A percentile compares a stretch with the other conserved stretches of the same genome.
These are phyloP conservation scores for Lamprotornis superbus DNA, from an alignment of 2,113 vertebrate species.

Conservation along the genomic window DNA sequence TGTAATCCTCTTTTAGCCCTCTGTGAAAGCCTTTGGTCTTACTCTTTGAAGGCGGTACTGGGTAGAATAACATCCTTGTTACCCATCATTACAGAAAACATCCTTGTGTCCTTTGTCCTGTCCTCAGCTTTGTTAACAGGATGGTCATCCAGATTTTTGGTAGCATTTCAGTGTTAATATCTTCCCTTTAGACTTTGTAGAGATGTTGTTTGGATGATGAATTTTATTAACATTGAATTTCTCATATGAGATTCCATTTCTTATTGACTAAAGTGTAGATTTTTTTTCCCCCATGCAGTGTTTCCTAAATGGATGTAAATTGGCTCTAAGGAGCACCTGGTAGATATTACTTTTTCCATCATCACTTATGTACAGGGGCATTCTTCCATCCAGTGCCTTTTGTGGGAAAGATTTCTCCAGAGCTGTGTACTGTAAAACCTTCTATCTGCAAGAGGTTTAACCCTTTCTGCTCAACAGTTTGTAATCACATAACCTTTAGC, in stretches of 20 bases:
- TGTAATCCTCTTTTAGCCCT: neutral
- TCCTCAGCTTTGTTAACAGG: neutral
- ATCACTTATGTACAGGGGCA: neutral
- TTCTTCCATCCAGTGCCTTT: neutral
- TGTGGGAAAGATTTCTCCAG: neutral
- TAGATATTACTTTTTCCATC: neutral
- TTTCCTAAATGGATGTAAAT: neutral
- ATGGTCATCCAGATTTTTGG: neutral
- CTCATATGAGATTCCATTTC: neutral
- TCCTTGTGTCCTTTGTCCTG: neutral
- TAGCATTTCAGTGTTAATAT: neutral
- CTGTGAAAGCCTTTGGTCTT: neutral
- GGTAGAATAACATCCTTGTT: neutral
- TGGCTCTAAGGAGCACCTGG: neutral
- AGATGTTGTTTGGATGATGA: neutral
- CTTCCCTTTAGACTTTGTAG: neutral
- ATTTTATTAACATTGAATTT: neutral
- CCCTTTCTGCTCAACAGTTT: neutral
- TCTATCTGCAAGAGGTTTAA: constrained; percentile 31
- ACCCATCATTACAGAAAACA: neutral
- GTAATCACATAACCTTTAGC: constrained; percentile 52
- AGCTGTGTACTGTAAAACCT: neutral
- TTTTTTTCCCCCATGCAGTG: neutral
- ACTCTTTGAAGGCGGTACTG: neutral
- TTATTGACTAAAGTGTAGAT: neutral